Percentiles rank a stretch among this genome's conserved stretches.
These are phyloP conservation scores for Amphilophus citrinellus DNA, from an alignment of 2,113 vertebrate species.

Conservation along the genomic window DNA sequence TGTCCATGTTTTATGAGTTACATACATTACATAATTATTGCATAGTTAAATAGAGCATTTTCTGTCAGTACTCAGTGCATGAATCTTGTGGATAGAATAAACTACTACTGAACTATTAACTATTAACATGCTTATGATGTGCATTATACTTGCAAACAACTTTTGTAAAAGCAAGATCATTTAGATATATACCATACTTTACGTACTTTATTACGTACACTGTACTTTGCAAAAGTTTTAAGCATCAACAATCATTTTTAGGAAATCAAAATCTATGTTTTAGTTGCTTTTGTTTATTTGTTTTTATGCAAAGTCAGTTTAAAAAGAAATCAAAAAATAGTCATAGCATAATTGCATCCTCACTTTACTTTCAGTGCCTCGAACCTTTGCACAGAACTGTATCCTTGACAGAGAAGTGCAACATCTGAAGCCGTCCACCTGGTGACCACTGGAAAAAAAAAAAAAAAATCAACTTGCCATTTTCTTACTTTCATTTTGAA, in stretches of 20 bases:
- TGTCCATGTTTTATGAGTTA: neutral
- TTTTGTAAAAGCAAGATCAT: neutral
- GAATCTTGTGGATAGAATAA: neutral
- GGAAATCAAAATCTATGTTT: neutral
- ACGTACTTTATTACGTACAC: too few species aligned
- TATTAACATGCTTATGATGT: neutral
- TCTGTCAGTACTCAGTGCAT: neutral
- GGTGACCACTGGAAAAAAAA: neutral
- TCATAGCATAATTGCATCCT: neutral
- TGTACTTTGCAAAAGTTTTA: neutral
- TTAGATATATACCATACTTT: neutral
- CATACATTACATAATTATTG: neutral
- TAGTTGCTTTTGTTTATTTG: neutral
- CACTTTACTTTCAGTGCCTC: neutral
- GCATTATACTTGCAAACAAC: neutral
- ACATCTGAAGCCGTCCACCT: neutral
- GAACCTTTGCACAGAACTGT: neutral
- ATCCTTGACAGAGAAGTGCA: neutral
- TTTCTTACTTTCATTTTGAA: conserved; percentile 73
- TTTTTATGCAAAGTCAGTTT: neutral
- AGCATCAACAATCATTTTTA: neutral
- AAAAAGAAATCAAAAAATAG: neutral
- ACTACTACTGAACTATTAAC: neutral
- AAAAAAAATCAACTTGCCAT: conserved; percentile 16
- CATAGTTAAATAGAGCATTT: neutral